Base-by-base conservation (phyloP, 2,888 invertebrate species). In the Spilosoma lubricipeda region DNA sequence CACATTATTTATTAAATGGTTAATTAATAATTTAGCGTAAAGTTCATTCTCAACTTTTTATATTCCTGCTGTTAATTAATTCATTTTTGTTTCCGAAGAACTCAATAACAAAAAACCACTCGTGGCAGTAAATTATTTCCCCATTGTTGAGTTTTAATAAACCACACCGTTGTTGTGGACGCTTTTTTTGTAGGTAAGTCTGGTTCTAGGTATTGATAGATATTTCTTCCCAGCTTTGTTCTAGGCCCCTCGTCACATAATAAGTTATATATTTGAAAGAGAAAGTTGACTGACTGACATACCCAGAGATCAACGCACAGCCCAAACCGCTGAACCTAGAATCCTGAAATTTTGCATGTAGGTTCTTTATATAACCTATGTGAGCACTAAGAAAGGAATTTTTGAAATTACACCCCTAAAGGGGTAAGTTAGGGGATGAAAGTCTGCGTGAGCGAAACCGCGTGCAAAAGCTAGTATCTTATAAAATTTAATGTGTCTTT, bases 11-110 rank as follows among this genome's bases (percentile, higher is more conserved):
- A 27, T 15, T 13, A 59, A 59, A 59, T 30, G 27, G 15, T 27
- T 4, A 59, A 59, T 59, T 59, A 30, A 7, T 5, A 27, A 27
- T 59, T 27, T 27, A 13, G 59, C 13, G 59, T n/a, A 11, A n/a
- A 15, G 11, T 33, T 5, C 15, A 15, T 59, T 69, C 36, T 36
- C 18, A 36, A 68, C 7, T 48, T 68, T 68, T 68, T 30, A 30
- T 68, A 48, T 42, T 5, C 59, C 15, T 27, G 23, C 36, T 36
- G 45, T 48, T 48, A 68, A 68, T 68, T 36, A 65, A 65, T 65
- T 36, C 8, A 65, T 65, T 65, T 65, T 65, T 36, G 36, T 65
- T 65, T 65, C 23, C 33, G 20, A 64, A 64, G 20, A 20, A 64
- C 33, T 33, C 64, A 20, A 33, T 33, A 20, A 20, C 23, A 36